Evolutionary conservation across 2,113 vertebrate species (phyloP).

Genomic region (Calyptomena viridis): DNA sequence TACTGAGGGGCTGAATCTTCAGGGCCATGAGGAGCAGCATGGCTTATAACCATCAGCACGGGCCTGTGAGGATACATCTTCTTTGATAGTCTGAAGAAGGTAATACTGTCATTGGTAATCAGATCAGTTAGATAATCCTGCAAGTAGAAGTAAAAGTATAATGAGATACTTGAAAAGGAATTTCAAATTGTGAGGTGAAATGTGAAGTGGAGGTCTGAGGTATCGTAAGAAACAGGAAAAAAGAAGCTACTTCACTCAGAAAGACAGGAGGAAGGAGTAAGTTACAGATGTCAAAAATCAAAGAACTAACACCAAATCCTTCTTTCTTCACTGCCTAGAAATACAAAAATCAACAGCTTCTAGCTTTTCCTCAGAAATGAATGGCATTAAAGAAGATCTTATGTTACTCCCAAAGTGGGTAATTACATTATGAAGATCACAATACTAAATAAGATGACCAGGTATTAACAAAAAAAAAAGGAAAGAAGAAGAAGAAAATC

Average conservation of each 20-base stretch:
- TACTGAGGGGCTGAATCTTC: slow-evolving; percentile 97
- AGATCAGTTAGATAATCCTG: slow-evolving; percentile 97
- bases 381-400: background rate
- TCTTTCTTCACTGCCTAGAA: background rate
- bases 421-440: background rate
- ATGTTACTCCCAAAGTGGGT: background rate
- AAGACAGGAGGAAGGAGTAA: background rate
- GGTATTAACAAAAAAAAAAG: background rate
- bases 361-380: background rate
- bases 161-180: slow-evolving; percentile 18
- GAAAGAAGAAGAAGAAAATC: background rate
- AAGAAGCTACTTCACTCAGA: background rate
- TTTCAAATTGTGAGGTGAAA: background rate
- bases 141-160: slow-evolving; percentile 15
- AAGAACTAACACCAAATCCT: background rate
- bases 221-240: background rate
- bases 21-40: slow-evolving; percentile 93
- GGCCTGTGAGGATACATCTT: slow-evolving; percentile 93
- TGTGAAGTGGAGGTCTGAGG: background rate
- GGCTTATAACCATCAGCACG: slow-evolving; percentile 94
- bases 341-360: background rate
- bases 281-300: background rate
- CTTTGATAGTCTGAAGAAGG: slow-evolving; percentile 93
- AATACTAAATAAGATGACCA: background rate
- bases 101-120: slow-evolving; percentile 95